These are phyloP conservation scores for Bactericera cockerelli DNA, from an alignment of 1,140 invertebrate genomes.

Conservation along the genomic window DNA sequence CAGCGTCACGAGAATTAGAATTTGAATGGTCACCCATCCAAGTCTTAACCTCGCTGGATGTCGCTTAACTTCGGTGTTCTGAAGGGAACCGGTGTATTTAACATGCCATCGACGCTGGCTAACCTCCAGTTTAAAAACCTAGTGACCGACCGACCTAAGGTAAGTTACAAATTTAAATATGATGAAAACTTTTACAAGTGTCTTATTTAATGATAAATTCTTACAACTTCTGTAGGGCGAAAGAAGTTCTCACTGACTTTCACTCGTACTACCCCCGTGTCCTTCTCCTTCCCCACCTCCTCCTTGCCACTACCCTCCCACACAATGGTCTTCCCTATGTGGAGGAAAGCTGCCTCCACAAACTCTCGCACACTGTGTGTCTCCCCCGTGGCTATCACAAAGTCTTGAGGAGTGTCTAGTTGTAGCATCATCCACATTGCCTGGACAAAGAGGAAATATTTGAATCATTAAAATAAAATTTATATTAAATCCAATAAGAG, in stretches of 20 bases:
- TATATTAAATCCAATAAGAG: no score
- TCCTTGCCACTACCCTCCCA: slow-evolving; percentile 78
- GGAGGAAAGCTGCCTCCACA: slow-evolving; percentile 77
- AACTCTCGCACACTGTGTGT: slow-evolving; percentile 92
- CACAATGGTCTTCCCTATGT: slow-evolving; percentile 50
- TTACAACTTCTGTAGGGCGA: slow-evolving; percentile 93
- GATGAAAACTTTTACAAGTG: slow-evolving; percentile 9
- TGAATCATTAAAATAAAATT: no score
- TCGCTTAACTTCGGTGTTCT: no score
- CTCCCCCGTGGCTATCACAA: slow-evolving; percentile 93
- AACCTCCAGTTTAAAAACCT: no score
- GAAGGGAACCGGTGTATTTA: no score
- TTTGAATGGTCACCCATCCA: no score
- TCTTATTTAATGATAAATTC: no score
- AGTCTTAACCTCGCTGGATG: no score
- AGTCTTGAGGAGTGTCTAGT: slow-evolving; percentile 81
- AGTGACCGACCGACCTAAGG: no score
- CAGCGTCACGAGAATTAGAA: no score
- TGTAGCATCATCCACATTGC: slow-evolving; percentile 99
- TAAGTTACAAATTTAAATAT: no score
- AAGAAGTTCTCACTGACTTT: slow-evolving; percentile 90
- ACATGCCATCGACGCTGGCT: no score
- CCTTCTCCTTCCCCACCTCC: slow-evolving; percentile 78
- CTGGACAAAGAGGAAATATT: slow-evolving; percentile 35
- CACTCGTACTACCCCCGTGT: slow-evolving; percentile 64